Percentiles rank a stretch among this genome's conserved stretches.
These are phyloP conservation scores for Dusona sp. DNA, from an alignment of 2,888 invertebrate genomes.

Conservation along the genomic window DNA sequence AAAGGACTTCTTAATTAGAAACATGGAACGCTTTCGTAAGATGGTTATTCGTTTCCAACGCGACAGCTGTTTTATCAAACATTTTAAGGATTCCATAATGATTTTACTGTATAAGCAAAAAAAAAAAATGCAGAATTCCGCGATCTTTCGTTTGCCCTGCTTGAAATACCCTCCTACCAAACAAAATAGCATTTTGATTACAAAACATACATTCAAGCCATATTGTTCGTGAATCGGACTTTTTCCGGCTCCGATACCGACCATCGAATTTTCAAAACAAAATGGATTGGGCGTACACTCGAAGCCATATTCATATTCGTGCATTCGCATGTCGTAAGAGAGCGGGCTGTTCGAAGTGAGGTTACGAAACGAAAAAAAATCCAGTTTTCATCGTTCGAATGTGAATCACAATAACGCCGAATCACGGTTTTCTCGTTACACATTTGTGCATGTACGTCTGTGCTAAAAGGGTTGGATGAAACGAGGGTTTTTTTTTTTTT, in stretches of 20 bases:
- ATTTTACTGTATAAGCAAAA: background rate
- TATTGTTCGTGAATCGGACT: background rate
- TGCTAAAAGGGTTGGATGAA: slow-evolving; percentile 3
- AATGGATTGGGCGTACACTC: slow-evolving; percentile 7
- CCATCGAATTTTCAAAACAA: slow-evolving; percentile 3
- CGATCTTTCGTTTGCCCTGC: background rate
- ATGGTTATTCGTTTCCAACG: background rate
- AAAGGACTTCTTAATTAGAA: background rate
- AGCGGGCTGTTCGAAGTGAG: slow-evolving; percentile 2
- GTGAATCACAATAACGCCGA: slow-evolving; percentile 41
- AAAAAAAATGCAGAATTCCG: background rate
- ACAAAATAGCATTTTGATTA: background rate
- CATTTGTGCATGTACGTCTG: slow-evolving; percentile 11
- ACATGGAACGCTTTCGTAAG: background rate
- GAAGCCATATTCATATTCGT: slow-evolving; percentile 22
- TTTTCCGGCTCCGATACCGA: background rate
- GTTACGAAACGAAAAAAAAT: background rate
- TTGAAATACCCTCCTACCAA: background rate
- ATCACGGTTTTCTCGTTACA: slow-evolving; percentile 20
- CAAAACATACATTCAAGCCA: background rate
- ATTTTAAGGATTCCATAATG: background rate
- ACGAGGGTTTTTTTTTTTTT: slow-evolving; percentile 13
- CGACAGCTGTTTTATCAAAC: background rate
- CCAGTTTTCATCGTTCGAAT: slow-evolving; percentile 22
- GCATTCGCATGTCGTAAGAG: slow-evolving; percentile 25